Conservation (phyloP, 2,113 vertebrate genomes). For the Meleagris gallopavo region DNA sequence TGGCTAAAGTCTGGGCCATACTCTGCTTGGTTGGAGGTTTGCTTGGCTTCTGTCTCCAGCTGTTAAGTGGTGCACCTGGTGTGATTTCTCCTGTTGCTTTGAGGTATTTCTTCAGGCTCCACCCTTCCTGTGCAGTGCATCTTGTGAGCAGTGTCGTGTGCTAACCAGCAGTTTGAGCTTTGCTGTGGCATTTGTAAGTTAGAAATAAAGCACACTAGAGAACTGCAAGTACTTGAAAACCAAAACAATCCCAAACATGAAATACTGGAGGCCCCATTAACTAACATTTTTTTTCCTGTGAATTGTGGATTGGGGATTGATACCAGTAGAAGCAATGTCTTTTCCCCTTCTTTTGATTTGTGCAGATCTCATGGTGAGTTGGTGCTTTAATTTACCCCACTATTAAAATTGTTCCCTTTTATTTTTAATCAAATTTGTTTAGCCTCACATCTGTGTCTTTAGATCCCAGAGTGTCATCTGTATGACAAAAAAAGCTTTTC, state of each 20-base stretch:
- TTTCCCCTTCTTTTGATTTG: not conserved
- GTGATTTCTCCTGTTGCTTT: not conserved
- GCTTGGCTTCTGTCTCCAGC: not conserved
- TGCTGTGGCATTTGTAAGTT: not conserved
- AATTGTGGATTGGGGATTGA: not conserved
- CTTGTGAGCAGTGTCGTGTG: not conserved
- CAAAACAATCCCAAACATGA: not conserved
- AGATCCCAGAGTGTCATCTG: not conserved
- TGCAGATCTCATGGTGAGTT: not conserved
- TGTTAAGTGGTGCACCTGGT: not conserved
- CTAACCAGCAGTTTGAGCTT: not conserved
- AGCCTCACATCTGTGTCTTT: not conserved
- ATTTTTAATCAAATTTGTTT: not conserved
- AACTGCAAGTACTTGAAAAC: not conserved
- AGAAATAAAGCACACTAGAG: not conserved
- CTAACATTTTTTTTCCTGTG: not conserved
- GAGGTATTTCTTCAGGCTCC: not conserved
- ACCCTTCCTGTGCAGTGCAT: not conserved
- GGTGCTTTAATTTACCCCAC: not conserved
- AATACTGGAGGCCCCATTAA: not conserved
- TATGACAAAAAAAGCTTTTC: not conserved
- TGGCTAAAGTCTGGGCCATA: not conserved
- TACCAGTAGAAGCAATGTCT: not conserved
- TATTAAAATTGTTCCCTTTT: not conserved
- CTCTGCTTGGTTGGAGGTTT: not conserved